These are phyloP conservation scores for Ommatoiulus sabulosus DNA, from an alignment of 2,888 invertebrate species.

Conservation along the genomic window DNA sequence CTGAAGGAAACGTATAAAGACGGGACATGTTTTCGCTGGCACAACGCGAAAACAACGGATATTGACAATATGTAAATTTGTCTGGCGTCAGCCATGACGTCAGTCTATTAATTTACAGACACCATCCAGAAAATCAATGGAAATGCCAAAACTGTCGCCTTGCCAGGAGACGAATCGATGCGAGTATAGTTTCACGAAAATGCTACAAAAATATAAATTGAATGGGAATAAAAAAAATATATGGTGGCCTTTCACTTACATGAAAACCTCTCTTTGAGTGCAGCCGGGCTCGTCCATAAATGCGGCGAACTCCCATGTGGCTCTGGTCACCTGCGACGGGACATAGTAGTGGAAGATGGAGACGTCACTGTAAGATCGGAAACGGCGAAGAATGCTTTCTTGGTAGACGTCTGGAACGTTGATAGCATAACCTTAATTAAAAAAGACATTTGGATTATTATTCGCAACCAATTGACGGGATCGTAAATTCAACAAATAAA, in stretches of 20 bases:
- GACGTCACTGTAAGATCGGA: slow-evolving; percentile 70
- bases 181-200: neutral
- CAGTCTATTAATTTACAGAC: neutral
- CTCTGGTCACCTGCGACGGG: slow-evolving; percentile 69
- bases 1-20: neutral
- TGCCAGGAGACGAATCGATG: neutral
- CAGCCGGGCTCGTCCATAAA: slow-evolving; percentile 70
- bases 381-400: slow-evolving; percentile 69
- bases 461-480: neutral
- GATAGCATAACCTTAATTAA: slow-evolving; percentile 46
- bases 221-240: neutral
- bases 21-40: neutral
- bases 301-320: slow-evolving; percentile 71
- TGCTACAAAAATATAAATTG: neutral
- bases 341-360: slow-evolving; percentile 70
- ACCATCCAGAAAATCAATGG: neutral
- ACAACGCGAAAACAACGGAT: neutral
- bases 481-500: neutral
- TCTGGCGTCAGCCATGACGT: neutral
- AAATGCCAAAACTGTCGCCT: slow-evolving; percentile 6
- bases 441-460: neutral
- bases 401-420: slow-evolving; percentile 69
- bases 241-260: slow-evolving; percentile 66
- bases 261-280: slow-evolving; percentile 68
- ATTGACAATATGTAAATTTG: slow-evolving; percentile 11